phyloP scores from a whole-genome alignment of 53 echinoderm and acorn worm genomes.

The Mesocentrotus franciscanus region DNA sequence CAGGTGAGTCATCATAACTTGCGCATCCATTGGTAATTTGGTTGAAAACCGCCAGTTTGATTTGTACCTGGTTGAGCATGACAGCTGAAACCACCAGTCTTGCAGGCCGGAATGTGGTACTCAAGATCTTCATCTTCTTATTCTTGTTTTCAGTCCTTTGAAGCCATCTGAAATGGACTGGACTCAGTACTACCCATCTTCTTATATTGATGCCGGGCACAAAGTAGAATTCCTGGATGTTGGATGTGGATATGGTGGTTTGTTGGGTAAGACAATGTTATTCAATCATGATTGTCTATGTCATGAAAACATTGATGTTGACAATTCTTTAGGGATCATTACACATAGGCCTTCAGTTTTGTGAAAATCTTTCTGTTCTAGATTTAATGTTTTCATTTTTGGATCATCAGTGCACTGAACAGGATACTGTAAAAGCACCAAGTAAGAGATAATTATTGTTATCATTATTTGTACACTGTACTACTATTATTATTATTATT shows the following conservation, averaged over 20 bases:
- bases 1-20: too few relatives aligned
- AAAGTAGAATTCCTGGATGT: constrained; percentile 87
- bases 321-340: not conserved
- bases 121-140: not conserved
- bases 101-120: too few relatives aligned
- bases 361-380: not conserved
- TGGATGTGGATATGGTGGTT: constrained; percentile 97
- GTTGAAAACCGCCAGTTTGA: too few relatives aligned
- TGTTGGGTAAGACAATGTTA: constrained; percentile 74
- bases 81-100: too few relatives aligned
- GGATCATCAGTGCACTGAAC: too few relatives aligned
- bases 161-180: constrained; percentile 91
- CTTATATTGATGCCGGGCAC: not conserved
- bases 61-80: too few relatives aligned
- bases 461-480: too few relatives aligned
- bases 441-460: too few relatives aligned
- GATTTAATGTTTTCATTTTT: too few relatives aligned
- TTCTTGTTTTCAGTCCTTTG: constrained; percentile 72
- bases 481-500: too few relatives aligned
- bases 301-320: not conserved
- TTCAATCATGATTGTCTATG: not conserved
- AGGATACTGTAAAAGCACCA: too few relatives aligned
- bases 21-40: too few relatives aligned
- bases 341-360: not conserved
- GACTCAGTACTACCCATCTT: constrained; percentile 81